These are phyloP conservation scores for Stichopus horrens DNA, from an alignment of 53 echinoderm and acorn worm species.

Conservation along the genomic window DNA sequence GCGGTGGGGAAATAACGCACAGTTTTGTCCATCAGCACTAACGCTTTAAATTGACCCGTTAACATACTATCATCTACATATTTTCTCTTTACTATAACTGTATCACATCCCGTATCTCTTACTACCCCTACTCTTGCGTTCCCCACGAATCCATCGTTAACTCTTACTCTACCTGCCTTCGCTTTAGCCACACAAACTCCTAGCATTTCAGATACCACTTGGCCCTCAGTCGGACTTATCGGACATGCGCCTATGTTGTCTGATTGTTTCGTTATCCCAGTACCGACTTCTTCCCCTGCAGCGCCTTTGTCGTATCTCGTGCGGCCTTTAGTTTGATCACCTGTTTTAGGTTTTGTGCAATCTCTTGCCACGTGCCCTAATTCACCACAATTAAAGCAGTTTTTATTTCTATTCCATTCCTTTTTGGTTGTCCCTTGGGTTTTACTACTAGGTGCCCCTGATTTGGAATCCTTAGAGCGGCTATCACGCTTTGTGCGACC, in stretches of 20 bases:
- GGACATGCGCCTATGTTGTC: background rate
- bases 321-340: too few species aligned
- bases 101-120: background rate
- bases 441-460: too few species aligned
- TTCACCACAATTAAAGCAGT: constrained; percentile 23
- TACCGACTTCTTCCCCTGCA: background rate
- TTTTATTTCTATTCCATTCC: constrained; percentile 12
- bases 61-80: background rate
- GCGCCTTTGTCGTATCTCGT: background rate
- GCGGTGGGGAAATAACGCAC: background rate
- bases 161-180: background rate
- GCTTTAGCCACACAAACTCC: too few species aligned
- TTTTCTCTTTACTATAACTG: background rate
- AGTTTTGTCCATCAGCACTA: background rate
- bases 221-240: background rate
- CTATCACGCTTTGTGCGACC: too few species aligned
- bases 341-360: background rate
- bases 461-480: too few species aligned
- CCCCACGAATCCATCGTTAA: background rate
- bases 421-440: too few species aligned
- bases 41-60: background rate
- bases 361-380: constrained; percentile 17
- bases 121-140: background rate
- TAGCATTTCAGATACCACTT: too few species aligned
- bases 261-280: too few species aligned